Percentiles rank a stretch among this genome's conserved stretches.
Evolutionary conservation across 1,140 invertebrate species (phyloP).

Genomic region (Brachionus rotundiformis): DNA sequence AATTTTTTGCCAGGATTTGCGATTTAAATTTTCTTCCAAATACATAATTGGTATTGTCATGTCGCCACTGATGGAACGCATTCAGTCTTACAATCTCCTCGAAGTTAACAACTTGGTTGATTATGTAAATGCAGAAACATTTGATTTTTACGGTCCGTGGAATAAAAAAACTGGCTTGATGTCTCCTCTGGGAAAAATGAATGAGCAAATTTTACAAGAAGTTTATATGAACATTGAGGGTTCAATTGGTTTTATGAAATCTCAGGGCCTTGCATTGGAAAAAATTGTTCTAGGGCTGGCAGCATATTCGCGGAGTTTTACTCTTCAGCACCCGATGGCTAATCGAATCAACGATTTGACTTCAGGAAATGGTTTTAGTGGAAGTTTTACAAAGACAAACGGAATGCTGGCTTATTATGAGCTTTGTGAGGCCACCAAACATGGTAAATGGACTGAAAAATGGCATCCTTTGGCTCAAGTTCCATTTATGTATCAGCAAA

Average conservation of each 20-base stretch:
- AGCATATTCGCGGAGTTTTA: constrained; percentile 35
- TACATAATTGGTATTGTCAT: constrained; percentile 35
- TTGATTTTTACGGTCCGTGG: constrained; percentile 51
- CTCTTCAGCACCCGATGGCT: not conserved
- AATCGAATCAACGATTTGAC: constrained; percentile 16
- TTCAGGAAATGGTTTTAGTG: constrained; percentile 18
- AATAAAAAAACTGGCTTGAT: constrained; percentile 42
- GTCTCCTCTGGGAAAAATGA: constrained; percentile 31
- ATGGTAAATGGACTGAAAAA: constrained; percentile 44
- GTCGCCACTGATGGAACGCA: constrained; percentile 35
- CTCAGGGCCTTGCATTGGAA: not conserved
- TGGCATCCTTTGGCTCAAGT: constrained; percentile 21
- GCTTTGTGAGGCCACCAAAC: constrained; percentile 15
- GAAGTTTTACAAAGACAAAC: constrained; percentile 46
- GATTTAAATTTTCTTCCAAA: constrained; percentile 9
- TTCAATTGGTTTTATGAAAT: not conserved
- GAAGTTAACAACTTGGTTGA: constrained; percentile 34
- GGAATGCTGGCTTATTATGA: constrained; percentile 48
- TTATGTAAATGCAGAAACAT: constrained; percentile 40
- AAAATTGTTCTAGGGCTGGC: constrained; percentile 45
- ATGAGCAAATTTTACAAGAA: constrained; percentile 30
- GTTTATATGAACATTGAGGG: constrained; percentile 32
- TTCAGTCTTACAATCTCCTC: constrained; percentile 7
- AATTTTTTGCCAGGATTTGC: constrained; percentile 24
- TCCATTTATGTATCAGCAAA: constrained; percentile 13